Base-by-base conservation (phyloP, 1,140 invertebrate genomes). In the Cryptotermes secundus region DNA sequence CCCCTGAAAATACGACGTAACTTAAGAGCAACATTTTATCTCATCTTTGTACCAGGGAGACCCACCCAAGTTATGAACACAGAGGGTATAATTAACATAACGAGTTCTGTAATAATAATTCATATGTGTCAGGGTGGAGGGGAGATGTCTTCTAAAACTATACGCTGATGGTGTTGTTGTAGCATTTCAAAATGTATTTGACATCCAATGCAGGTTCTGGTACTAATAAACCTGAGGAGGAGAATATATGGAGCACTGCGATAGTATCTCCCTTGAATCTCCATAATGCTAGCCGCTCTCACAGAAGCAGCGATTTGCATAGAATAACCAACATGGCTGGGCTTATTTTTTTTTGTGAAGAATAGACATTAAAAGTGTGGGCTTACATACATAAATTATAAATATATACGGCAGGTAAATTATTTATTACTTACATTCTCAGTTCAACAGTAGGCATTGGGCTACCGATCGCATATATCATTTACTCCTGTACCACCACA, bases 381-480 rank as follows among this genome's bases (percentile, higher is more conserved):
- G 59, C 59, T 72, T 72, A 72, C 26, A 72, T 72, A 31, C 59
- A 72, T 72, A 72, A 72, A 72, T 72, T 72, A 72, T 31, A 72
- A 72, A 72, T 72, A 72, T 31, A 31, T n/a, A 72, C 6, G 14
- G 26, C 53, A 19, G 59, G 59, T 31, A 31, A 72, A 72, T 31
- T 72, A 72, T 72, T 72, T 72, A 72, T 72, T 72, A 16, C 2
- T n/a, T 31, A n/a, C 31, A 14, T 72, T 72, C 59, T 1, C 4
- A 4, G 26, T 72, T 72, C 31, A 72, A 31, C 59, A 72, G 59
- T 72, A 31, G 59, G 59, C 59, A 72, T 72, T 72, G 31, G 59
- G 59, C 59, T 72, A n/a, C 59, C 59, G 26, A n/a, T 72, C 59
- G 6, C 24, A 59, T 72, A 31, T 72, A 72, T 72, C 59, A 72